Evolutionary conservation across 2,113 vertebrate genomes (phyloP).

Genomic region (Stegastes partitus): DNA sequence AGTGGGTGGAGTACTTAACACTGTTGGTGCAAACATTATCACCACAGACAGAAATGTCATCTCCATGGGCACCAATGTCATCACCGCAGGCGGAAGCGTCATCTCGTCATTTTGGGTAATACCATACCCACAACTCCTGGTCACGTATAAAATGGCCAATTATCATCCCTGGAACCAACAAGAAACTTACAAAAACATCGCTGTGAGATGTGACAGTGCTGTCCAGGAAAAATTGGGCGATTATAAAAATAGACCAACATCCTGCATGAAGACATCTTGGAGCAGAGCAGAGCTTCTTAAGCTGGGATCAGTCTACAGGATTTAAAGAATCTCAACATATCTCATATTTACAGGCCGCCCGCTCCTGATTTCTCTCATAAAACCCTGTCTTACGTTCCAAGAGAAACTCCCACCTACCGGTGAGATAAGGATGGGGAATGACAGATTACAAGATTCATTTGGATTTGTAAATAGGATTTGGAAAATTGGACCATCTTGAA

Average conservation of each 20-base stretch:
- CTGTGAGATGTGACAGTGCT: slow-evolving; percentile 23
- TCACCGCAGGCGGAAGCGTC: slow-evolving; percentile 49
- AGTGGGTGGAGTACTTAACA: slow-evolving; percentile 16
- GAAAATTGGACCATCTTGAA: slow-evolving; percentile 69
- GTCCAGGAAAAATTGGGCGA: slow-evolving; percentile 24
- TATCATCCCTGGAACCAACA: slow-evolving; percentile 35
- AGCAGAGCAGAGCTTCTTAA: slow-evolving; percentile 60
- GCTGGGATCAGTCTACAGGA: slow-evolving; percentile 68
- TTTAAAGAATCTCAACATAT: slow-evolving; percentile 70
- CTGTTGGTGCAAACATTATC: slow-evolving; percentile 33
- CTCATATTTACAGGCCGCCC: slow-evolving; percentile 68
- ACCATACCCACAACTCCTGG: slow-evolving; percentile 14
- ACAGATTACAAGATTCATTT: slow-evolving; percentile 72
- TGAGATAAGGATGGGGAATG: slow-evolving; percentile 70
- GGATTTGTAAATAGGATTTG: slow-evolving; percentile 77
- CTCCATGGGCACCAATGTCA: slow-evolving; percentile 53
- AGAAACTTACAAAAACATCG: slow-evolving; percentile 3
- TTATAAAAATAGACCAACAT: slow-evolving; percentile 44
- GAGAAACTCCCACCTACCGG: slow-evolving; percentile 48
- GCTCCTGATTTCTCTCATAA: slow-evolving; percentile 56
- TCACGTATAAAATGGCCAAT: slow-evolving; percentile 42
- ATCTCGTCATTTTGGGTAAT: slow-evolving; percentile 33
- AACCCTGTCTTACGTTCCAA: slow-evolving; percentile 55
- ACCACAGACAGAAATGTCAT: slow-evolving; percentile 59
- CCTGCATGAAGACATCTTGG: slow-evolving; percentile 55